Evolutionary conservation across 2,888 invertebrate genomes (phyloP), one percentile per base, ranked within the genome.

Genomic region (Tiphia femorata): DNA sequence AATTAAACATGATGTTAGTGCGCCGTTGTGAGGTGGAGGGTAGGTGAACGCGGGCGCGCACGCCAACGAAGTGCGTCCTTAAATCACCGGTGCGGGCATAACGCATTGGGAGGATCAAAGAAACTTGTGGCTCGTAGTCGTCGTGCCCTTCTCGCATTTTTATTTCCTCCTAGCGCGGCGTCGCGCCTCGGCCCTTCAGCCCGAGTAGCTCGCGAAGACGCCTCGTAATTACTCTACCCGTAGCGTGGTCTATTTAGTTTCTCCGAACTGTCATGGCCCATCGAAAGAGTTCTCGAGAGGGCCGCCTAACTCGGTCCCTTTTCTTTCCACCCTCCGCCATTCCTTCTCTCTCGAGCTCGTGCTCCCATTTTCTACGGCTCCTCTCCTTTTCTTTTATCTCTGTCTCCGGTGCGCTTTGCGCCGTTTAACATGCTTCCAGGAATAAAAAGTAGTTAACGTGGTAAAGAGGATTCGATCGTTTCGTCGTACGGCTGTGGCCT

Each of bases 81-180:
- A 78, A 80, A 80, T 80, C 80, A 80, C 78, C 66, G 74, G 74
- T 56, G 48, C 64, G 72, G 62, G 65, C 63, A 70, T 72, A 74
- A 75, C 72, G 75, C 75, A 76, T 76, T 77, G 72, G 76, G 75
- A 78, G 79, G 80, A 80, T 81, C 81, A 82, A 80, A 81, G 81
- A 72, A 71, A 67, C 64, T 72, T 59, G 48, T 59, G 64, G 62
- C 52, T 56, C 51, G 49, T 58, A 60, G 59, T 66, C 47, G 62
- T 52, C n/a, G n/a, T 50, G 59, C 54, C 55, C 55, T 23, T 48
- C 38, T 52, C 54, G n/a, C 69, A 49, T 53, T 53, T 60, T 57
- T 50, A 47, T 53, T 54, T 49, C 52, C 47, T 51, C 48, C 38
- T n/a, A n/a, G n/a, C n/a, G n/a, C n/a, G n/a, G n/a, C n/a, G n/a